phyloP scores from a whole-genome alignment of 2,888 invertebrate species.

The Hofmannophila pseudospretella region DNA sequence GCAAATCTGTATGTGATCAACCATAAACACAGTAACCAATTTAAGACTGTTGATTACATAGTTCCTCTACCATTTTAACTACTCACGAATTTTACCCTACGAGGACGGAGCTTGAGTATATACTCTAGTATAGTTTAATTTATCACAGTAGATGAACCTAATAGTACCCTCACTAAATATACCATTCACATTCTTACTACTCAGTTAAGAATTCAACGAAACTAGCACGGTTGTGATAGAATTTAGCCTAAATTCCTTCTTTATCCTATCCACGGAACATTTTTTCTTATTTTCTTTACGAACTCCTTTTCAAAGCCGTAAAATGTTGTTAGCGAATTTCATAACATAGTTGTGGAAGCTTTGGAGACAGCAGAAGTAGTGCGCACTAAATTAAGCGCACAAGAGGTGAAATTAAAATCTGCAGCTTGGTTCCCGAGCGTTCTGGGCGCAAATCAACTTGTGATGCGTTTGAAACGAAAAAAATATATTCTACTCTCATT shows the following conservation, averaged over 20 bases:
- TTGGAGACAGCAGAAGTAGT: conserved; percentile 25
- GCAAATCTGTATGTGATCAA: too few species aligned
- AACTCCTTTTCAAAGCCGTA: neutral
- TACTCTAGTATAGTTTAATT: too few species aligned
- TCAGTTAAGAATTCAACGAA: neutral
- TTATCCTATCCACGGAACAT: too few species aligned
- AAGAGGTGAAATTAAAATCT: conserved; percentile 56
- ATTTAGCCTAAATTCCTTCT: too few species aligned
- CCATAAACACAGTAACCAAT: too few species aligned
- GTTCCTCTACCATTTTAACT: too few species aligned
- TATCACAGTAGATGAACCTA: too few species aligned
- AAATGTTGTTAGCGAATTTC: conserved; percentile 1
- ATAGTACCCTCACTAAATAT: too few species aligned
- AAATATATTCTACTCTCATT: conserved; percentile 23
- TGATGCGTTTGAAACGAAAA: conserved; percentile 32
- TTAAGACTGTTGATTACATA: too few species aligned
- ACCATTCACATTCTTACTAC: neutral
- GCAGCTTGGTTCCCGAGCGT: conserved; percentile 45
- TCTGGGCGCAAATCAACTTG: conserved; percentile 47
- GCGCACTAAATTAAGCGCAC: conserved; percentile 48
- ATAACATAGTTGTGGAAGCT: conserved; percentile 13
- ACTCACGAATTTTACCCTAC: too few species aligned
- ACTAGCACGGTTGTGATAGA: too few species aligned
- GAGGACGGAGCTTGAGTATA: too few species aligned
- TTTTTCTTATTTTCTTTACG: neutral